Evolutionary conservation across 2,113 vertebrate species (phyloP).

Genomic region (Seriola quinqueradiata): DNA sequence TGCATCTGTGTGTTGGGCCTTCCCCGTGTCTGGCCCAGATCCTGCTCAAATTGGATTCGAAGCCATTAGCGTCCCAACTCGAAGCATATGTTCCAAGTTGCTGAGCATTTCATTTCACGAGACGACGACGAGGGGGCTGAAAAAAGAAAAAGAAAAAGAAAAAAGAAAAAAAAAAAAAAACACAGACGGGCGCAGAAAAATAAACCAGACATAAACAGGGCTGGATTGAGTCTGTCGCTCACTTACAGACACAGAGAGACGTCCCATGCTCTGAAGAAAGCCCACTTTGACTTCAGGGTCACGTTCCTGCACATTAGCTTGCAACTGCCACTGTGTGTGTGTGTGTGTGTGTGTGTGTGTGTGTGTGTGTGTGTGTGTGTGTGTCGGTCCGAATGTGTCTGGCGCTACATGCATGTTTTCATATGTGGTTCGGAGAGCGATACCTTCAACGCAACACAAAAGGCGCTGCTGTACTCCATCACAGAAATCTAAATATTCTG

Average conservation of each 20-base stretch:
- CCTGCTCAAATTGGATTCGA: slow-evolving; percentile 72
- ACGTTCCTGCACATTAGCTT: slow-evolving; percentile 69
- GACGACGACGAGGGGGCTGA: slow-evolving; percentile 32
- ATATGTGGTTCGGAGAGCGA: slow-evolving; percentile 61
- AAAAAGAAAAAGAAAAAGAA: not conserved
- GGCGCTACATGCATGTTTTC: slow-evolving; percentile 52
- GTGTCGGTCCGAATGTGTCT: slow-evolving; percentile 5
- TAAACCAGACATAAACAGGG: slow-evolving; percentile 70
- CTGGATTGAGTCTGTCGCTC: slow-evolving; percentile 44
- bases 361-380: slow-evolving; percentile 14
- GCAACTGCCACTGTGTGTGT: slow-evolving; percentile 51
- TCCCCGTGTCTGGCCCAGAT: slow-evolving; percentile 62
- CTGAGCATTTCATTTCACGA: slow-evolving; percentile 74
- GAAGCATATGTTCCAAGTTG: slow-evolving; percentile 80
- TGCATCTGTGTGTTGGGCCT: slow-evolving; percentile 32
- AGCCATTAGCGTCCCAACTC: slow-evolving; percentile 75
- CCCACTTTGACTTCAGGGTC: slow-evolving; percentile 73
- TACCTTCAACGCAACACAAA: slow-evolving; percentile 66
- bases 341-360: slow-evolving; percentile 5
- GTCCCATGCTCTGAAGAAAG: slow-evolving; percentile 60
- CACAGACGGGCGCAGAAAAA: slow-evolving; percentile 64
- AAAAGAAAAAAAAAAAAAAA: slow-evolving; percentile 13
- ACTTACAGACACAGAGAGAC: slow-evolving; percentile 35
- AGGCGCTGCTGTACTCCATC: slow-evolving; percentile 70
- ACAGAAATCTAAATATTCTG: slow-evolving; percentile 76